phyloP scores from a whole-genome alignment of 2,888 invertebrate species.

The Cerceris ruficornis region DNA sequence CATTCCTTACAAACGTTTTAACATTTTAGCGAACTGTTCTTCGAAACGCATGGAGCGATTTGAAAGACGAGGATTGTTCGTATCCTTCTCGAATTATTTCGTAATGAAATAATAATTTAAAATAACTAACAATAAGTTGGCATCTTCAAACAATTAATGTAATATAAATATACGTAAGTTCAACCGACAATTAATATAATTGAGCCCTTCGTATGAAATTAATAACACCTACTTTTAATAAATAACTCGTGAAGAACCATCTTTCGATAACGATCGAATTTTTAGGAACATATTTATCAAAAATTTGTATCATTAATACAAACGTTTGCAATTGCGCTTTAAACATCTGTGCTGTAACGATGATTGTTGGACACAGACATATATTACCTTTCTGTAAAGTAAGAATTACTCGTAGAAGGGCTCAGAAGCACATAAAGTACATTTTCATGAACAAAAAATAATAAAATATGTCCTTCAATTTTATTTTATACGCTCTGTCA shows the following conservation, averaged over 20 bases:
- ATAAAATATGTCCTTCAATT: constrained; percentile 19
- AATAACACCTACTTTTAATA: constrained; percentile 20
- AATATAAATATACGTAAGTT: constrained; percentile 20
- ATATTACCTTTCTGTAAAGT: constrained; percentile 11
- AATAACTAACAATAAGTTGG: constrained; percentile 41
- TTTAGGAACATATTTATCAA: constrained; percentile 49
- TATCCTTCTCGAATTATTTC: constrained; percentile 10
- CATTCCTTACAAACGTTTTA: no score
- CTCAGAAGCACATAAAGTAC: constrained; percentile 21
- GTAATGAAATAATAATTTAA: constrained; percentile 16
- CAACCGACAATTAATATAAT: constrained; percentile 40
- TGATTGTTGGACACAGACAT: constrained; percentile 15
- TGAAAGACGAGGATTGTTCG: not conserved
- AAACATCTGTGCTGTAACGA: constrained; percentile 5
- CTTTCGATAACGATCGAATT: constrained; percentile 21
- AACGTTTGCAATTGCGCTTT: constrained; percentile 40
- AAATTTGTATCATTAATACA: constrained; percentile 38
- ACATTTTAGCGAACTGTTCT: no score
- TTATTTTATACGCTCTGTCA: constrained; percentile 32
- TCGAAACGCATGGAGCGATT: no score
- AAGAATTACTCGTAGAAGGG: constrained; percentile 16
- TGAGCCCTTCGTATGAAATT: constrained; percentile 44
- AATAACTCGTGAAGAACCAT: constrained; percentile 26
- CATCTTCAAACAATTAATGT: constrained; percentile 32
- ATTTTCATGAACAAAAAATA: constrained; percentile 22